These are phyloP conservation scores for Corvus moneduloides DNA, from an alignment of 2,113 vertebrate species.

Conservation along the genomic window DNA sequence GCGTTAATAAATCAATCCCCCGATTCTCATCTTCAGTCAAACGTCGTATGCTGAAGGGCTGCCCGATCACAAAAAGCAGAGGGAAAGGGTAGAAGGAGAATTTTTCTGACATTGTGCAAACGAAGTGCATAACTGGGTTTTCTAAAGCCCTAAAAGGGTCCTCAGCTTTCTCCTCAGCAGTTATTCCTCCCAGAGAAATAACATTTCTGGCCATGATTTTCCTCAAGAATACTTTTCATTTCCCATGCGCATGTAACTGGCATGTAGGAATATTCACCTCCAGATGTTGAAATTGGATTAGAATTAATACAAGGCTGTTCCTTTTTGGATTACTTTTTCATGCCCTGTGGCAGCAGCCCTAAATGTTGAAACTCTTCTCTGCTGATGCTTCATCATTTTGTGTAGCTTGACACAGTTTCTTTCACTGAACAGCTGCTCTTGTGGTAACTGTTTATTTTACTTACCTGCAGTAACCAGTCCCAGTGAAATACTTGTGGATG, in stretches of 20 bases:
- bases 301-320: not conserved
- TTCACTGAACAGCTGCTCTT: not conserved
- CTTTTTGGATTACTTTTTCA: not conserved
- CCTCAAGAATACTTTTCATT: not conserved
- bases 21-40: too few relatives aligned
- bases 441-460: not conserved
- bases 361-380: not conserved
- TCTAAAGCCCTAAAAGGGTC: not conserved
- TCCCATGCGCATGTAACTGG: fast-evolving
- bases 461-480: not conserved
- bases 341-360: not conserved
- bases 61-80: fast-evolving
- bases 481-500: not conserved
- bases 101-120: fast-evolving
- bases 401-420: not conserved
- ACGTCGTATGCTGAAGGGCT: not conserved
- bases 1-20: too few relatives aligned
- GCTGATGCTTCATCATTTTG: not conserved
- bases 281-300: not conserved
- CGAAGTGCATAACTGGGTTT: not conserved
- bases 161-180: not conserved
- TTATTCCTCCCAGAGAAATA: not conserved
- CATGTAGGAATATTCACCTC: not conserved
- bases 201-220: not conserved
- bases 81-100: not conserved